phyloP scores from a whole-genome alignment of 2,113 vertebrate species.

The Callocephalon fimbriatum region DNA sequence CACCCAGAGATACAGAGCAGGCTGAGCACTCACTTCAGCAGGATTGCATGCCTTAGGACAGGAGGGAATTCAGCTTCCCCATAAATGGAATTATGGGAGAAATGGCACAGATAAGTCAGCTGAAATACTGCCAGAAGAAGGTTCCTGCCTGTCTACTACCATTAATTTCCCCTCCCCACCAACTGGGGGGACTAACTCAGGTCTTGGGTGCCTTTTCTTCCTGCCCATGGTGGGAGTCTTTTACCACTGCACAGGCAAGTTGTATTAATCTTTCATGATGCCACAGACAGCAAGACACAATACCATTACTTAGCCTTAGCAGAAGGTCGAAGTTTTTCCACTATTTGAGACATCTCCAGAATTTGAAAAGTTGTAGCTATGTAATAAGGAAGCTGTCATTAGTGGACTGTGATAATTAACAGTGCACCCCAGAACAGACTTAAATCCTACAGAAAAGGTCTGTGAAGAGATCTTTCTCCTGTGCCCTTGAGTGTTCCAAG shows the following conservation, averaged over 20 bases:
- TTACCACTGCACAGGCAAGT: neutral
- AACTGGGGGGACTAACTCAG: fast-evolving
- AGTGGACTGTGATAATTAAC: neutral
- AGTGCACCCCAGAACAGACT: neutral
- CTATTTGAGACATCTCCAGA: neutral
- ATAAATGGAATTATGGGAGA: constrained; percentile 51
- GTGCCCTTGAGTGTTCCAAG: neutral
- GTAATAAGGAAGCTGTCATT: neutral
- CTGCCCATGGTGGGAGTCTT: fast-evolving
- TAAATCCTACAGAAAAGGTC: no score
- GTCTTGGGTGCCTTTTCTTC: neutral
- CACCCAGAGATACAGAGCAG: neutral
- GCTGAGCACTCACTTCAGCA: fast-evolving
- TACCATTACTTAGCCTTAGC: neutral
- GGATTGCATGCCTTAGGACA: neutral
- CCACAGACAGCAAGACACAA: neutral
- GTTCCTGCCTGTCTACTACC: constrained; percentile 18
- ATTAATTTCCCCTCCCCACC: neutral
- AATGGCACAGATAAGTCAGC: constrained; percentile 43
- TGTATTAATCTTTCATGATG: neutral
- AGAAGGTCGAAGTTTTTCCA: neutral
- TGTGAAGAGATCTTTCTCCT: neutral
- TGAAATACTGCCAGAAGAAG: constrained; percentile 48
- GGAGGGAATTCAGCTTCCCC: constrained; percentile 34
- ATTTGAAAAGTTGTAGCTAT: neutral